Evolutionary conservation across 2,888 invertebrate species (phyloP), one percentile per base, ranked within the genome.

Genomic region (Microctonus brassicae): DNA sequence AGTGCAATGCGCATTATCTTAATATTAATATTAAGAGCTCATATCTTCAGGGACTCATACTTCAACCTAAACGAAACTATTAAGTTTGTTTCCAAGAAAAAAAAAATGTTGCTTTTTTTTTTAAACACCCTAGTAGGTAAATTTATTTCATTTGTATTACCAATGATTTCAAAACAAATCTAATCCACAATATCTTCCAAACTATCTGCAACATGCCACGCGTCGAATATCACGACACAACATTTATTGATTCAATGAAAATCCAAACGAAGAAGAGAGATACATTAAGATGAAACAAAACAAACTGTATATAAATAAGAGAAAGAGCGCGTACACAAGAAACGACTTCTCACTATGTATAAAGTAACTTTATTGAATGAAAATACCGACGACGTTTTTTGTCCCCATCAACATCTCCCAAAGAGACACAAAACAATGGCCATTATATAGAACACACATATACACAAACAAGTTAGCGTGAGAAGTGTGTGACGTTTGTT

Each of bases 311-410:
- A 22, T 53, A 60, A 60, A 63, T 62, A 61, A 71, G 55, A 60
- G 60, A 63, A 24, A 55, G 66, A 52, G n/a, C n/a, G n/a, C n/a
- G 39, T 26, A 53, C 66, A 65, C 64, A 61, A 34, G 52, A 36
- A 60, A 52, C 34, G 34, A 66, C 53, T 71, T 65, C 66, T 64
- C 55, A 70, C 36, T n/a, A n/a, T 65, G 29, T 29, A 47, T 47
- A 52, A 24, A 36, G 72, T 42, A 70, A 69, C 61, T 83, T 81
- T 82, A 82, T 83, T 84, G 81, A 84, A 85, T 85, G 85, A 85
- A 84, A 84, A 85, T 82, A 76, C 83, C 83, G 75, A 73, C 20
- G 77, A 80, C 77, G 78, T n/a, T 81, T 86, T 84, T 84, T 83
- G 79, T 76, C 77, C 73, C 78, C 77, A 77, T 77, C 82, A 81